These are phyloP conservation scores for Ariopsis seemanni DNA, from an alignment of 2,113 vertebrate genomes.

Conservation along the genomic window DNA sequence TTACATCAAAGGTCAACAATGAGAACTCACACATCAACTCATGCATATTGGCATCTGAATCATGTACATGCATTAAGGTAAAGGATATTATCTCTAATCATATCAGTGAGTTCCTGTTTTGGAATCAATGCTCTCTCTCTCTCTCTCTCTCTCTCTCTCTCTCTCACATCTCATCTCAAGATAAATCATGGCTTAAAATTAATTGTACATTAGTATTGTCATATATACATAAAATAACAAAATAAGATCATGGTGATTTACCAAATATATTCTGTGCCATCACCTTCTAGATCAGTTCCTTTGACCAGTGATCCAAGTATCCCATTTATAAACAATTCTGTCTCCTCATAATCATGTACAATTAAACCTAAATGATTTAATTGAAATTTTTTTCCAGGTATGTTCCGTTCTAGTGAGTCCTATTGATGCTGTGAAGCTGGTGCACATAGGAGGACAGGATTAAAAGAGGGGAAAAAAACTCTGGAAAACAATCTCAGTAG, in stretches of 20 bases:
- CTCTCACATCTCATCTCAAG: background rate
- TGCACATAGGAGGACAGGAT: background rate
- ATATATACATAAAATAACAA: background rate
- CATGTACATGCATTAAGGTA: constrained; percentile 65
- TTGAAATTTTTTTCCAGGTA: background rate
- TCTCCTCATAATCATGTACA: background rate
- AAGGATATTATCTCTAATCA: constrained; percentile 68
- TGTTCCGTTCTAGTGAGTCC: background rate
- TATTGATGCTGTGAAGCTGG: background rate
- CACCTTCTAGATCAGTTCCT: background rate
- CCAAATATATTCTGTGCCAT: background rate
- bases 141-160: constrained; percentile 50
- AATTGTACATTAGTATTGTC: background rate
- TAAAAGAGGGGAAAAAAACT: background rate
- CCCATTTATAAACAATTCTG: background rate
- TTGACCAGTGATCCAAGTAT: background rate
- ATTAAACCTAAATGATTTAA: constrained; percentile 6
- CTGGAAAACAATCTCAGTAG: constrained; percentile 63
- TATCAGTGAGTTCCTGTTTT: constrained; percentile 53
- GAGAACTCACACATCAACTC: constrained; percentile 74
- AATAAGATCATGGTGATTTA: background rate
- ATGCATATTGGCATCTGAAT: constrained; percentile 77
- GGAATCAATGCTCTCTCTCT: constrained; percentile 31
- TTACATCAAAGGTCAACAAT: constrained; percentile 74
- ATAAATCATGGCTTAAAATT: constrained; percentile 12